phyloP scores from a whole-genome alignment of 2,888 invertebrate species.

The Hydriomena furcata region DNA sequence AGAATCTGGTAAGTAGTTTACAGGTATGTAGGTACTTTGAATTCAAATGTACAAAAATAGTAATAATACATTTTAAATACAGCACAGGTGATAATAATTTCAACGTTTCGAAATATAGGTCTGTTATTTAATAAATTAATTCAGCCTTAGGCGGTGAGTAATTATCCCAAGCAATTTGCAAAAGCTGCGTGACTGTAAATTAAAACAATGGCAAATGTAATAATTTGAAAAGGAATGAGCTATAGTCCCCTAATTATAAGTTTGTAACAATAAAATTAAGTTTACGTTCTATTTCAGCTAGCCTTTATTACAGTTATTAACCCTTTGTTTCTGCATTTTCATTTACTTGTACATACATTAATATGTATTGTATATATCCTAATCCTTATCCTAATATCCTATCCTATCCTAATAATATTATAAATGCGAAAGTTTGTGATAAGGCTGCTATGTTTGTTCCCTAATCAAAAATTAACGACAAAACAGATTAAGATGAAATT shows the following conservation, averaged over 20 bases:
- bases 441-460: too few species aligned
- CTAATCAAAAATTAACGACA: too few species aligned
- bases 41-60: too few species aligned
- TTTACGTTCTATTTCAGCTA: background rate
- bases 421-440: too few species aligned
- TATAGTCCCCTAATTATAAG: background rate
- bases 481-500: too few species aligned
- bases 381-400: too few species aligned
- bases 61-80: background rate
- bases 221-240: conserved; percentile 7
- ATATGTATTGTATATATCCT: too few species aligned
- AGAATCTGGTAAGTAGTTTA: too few species aligned
- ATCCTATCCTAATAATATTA: too few species aligned
- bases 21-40: too few species aligned
- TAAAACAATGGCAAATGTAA: conserved; percentile 9
- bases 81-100: background rate
- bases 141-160: conserved; percentile 1
- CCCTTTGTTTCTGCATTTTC: too few species aligned
- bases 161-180: conserved; percentile 17
- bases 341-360: too few species aligned
- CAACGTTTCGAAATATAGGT: background rate
- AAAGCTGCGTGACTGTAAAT: conserved; percentile 12
- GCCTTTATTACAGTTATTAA: background rate
- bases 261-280: conserved; percentile 1
- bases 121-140: background rate